Conservation (phyloP, 2,888 invertebrate genomes). For the Acleris literana region DNA sequence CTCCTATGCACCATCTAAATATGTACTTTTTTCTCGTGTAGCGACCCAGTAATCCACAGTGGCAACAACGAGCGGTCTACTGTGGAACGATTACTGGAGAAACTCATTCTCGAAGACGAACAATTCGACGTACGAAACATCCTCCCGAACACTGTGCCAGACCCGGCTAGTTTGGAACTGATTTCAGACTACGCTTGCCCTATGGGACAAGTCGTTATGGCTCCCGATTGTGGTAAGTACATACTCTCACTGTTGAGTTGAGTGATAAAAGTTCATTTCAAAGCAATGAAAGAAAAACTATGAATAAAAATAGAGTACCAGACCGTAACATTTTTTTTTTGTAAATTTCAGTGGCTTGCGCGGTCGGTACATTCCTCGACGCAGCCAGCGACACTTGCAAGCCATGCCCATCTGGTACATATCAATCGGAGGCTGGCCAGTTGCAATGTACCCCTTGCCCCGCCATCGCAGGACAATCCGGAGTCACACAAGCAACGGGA, state of each 20-base stretch:
- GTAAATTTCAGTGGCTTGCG: slow-evolving; percentile 89
- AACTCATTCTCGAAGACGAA: slow-evolving; percentile 95
- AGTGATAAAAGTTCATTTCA: background rate
- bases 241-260: background rate
- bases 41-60: slow-evolving; percentile 94
- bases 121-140: slow-evolving; percentile 97
- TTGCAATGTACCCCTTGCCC: slow-evolving; percentile 95
- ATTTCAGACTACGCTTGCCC: slow-evolving; percentile 97
- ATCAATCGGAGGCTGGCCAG: slow-evolving; percentile 97
- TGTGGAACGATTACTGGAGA: slow-evolving; percentile 92
- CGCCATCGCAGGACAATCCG: slow-evolving; percentile 93
- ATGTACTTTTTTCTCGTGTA: slow-evolving; percentile 60
- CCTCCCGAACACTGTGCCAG: slow-evolving; percentile 96
- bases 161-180: slow-evolving; percentile 93
- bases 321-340: background rate
- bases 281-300: background rate
- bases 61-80: slow-evolving; percentile 94
- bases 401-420: slow-evolving; percentile 94
- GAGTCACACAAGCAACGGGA: slow-evolving; percentile 93
- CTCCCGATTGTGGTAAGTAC: slow-evolving; percentile 93
- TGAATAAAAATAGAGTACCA: background rate
- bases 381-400: slow-evolving; percentile 89
- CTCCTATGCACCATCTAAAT: background rate
- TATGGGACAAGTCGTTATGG: slow-evolving; percentile 95
- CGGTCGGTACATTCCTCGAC: slow-evolving; percentile 94